A percentile compares a stretch with the other conserved stretches of the same genome.
Evolutionary conservation across 1,140 invertebrate species (phyloP).

Genomic region (Caerostris extrusa): DNA sequence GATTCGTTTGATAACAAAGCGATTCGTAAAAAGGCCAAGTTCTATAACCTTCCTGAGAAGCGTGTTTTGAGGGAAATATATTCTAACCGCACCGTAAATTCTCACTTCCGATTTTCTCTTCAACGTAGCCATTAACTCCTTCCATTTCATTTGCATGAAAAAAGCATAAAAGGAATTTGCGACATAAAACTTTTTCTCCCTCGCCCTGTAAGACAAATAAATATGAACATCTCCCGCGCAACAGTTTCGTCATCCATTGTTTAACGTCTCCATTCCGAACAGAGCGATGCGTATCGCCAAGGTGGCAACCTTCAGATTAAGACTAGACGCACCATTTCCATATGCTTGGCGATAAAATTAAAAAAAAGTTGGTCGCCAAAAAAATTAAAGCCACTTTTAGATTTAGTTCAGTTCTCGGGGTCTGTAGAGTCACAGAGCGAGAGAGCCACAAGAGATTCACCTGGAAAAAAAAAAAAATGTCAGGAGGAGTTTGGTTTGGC

Average conservation of each 20-base stretch:
- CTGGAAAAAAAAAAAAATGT: conserved; percentile 18
- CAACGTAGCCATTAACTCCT: background rate
- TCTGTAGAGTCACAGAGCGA: background rate
- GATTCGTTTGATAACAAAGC: no score
- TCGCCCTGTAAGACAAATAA: background rate
- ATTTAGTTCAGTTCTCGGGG: no score
- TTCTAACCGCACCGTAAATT: background rate
- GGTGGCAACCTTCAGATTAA: conserved; percentile 18
- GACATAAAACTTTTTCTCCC: background rate
- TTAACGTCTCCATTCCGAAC: conserved; percentile 3
- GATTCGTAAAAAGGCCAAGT: no score
- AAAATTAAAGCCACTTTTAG: background rate
- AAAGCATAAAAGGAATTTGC: background rate
- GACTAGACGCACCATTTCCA: background rate
- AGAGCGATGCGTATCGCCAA: conserved; percentile 20
- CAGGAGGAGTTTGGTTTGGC: conserved; percentile 69
- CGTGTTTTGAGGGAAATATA: no score
- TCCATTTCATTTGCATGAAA: background rate
- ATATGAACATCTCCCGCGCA: background rate
- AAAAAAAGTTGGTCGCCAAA: background rate
- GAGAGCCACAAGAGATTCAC: background rate
- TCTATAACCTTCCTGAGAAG: no score
- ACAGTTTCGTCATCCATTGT: conserved; percentile 22
- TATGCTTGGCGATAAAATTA: background rate
- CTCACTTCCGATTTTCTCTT: conserved; percentile 1